phyloP scores from a whole-genome alignment of 92 coral and sea anemone genomes.

The Porites rus region DNA sequence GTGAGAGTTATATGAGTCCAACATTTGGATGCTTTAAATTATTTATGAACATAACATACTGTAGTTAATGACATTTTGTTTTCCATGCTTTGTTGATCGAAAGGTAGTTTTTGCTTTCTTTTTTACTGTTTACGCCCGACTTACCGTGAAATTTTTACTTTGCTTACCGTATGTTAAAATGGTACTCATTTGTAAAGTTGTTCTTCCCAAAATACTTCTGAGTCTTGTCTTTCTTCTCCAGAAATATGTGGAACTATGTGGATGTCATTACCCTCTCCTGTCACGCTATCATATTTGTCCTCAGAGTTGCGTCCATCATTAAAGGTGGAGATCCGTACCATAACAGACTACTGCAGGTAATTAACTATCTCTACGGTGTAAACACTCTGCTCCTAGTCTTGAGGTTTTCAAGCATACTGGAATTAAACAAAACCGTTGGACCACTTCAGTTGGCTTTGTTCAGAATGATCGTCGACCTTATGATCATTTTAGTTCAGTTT shows the following conservation, averaged over 20 bases:
- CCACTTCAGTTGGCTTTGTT: constrained; percentile 47
- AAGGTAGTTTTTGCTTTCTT: too few relatives aligned
- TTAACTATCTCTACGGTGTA: constrained; percentile 19
- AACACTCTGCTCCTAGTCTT: constrained; percentile 28
- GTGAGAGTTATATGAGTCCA: too few relatives aligned
- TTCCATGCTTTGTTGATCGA: too few relatives aligned
- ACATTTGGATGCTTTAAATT: too few relatives aligned
- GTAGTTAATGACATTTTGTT: too few relatives aligned
- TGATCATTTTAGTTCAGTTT: constrained; percentile 31
- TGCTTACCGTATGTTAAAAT: too few relatives aligned
- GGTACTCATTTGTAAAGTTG: neutral
- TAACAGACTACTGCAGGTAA: constrained; percentile 11
- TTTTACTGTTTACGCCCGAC: too few relatives aligned
- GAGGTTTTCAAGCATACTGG: constrained; percentile 40
- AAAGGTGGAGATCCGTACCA: constrained; percentile 24
- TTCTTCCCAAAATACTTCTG: neutral
- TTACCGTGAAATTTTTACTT: too few relatives aligned
- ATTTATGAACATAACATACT: too few relatives aligned
- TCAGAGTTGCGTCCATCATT: constrained; percentile 14
- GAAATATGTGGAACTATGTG: constrained; percentile 46
- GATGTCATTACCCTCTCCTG: constrained; percentile 17
- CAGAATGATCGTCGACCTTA: constrained; percentile 29
- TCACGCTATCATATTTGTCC: constrained; percentile 15
- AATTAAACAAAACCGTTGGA: constrained; percentile 36
- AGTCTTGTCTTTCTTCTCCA: neutral